Base-by-base conservation (phyloP, 2,888 invertebrate species). In the Ichneumoninae sp. region DNA sequence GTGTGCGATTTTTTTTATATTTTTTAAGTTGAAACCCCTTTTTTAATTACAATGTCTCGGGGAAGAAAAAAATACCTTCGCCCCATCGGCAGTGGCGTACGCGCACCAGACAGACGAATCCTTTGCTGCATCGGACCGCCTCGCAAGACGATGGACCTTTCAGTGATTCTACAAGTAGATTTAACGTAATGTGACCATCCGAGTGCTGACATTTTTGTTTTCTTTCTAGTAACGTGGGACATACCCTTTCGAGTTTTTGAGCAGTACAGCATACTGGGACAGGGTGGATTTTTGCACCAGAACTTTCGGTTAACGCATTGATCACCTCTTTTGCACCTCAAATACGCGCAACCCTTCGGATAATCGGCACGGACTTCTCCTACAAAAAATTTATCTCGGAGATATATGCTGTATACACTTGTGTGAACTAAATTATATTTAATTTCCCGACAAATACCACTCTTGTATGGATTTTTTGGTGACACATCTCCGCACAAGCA, bases 201-300 rank as follows among this genome's bases (percentile, higher is more conserved):
- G 10, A 40, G 40, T 40, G 40, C 8, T 10, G 40, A 40, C 10
- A 8, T 40, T 40, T 40, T 40, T 40, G 8, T 33, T 69, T 19
- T 69, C 33, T 8, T 5, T n/a, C 16, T 1, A 1, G 1, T 78
- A 13, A 77, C 16, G 3, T 8, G 54, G 33, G 13, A 77, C 66
- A 19, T 26, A 92, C 92, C 92, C 88, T 74, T 89, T 69, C 81
- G 85, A 1, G 90, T 88, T 81, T 86, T 91, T 1, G 92, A 88
- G 63, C 92, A 92, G 19, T 90, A 92, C 4, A 89, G 70, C 92
- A 92, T 92, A 16, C 81, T 87, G 1, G 92, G 92, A 80, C 92
- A 92, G 0, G 91, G 89, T 57, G 89, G 86, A 70, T 88, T 78
- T 69, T 87, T 88, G 79, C 92, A 92, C 88, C 89, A 90, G 77